Evolutionary conservation across 92 coral and sea anemone species (phyloP).

Genomic region (Isaurus tuberculatus): DNA sequence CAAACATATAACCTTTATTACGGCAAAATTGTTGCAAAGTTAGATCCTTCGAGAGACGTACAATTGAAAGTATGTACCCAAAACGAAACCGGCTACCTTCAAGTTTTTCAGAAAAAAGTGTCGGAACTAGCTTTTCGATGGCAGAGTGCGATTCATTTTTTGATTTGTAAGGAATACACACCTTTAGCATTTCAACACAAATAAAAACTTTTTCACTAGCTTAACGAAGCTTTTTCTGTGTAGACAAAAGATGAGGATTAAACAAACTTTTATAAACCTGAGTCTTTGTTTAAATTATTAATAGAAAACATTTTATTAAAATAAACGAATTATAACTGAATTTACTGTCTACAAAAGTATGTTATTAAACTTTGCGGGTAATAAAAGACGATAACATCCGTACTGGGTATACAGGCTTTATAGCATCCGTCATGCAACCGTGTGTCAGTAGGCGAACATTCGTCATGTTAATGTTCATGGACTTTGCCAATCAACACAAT

Average conservation of each 20-base stretch:
- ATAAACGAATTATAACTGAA: background rate
- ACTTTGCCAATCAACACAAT: no score
- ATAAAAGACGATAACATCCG: no score
- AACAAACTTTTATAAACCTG: background rate
- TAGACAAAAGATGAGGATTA: background rate
- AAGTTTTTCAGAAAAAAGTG: background rate
- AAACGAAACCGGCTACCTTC: background rate
- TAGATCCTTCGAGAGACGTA: background rate
- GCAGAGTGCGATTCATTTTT: background rate
- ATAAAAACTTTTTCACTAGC: background rate
- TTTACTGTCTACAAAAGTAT: no score
- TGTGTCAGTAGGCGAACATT: no score
- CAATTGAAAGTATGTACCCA: background rate
- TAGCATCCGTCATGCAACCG: no score
- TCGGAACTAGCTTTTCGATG: background rate
- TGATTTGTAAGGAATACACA: background rate
- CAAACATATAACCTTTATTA: background rate
- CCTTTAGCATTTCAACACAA: background rate
- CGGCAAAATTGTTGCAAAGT: background rate
- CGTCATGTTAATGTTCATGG: no score
- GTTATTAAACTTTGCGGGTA: no score
- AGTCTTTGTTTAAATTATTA: background rate
- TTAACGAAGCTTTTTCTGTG: background rate
- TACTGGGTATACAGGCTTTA: no score
- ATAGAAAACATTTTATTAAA: background rate